Evolutionary conservation across 2,113 vertebrate genomes (phyloP).

Genomic region (Nerophis lumbriciformis): DNA sequence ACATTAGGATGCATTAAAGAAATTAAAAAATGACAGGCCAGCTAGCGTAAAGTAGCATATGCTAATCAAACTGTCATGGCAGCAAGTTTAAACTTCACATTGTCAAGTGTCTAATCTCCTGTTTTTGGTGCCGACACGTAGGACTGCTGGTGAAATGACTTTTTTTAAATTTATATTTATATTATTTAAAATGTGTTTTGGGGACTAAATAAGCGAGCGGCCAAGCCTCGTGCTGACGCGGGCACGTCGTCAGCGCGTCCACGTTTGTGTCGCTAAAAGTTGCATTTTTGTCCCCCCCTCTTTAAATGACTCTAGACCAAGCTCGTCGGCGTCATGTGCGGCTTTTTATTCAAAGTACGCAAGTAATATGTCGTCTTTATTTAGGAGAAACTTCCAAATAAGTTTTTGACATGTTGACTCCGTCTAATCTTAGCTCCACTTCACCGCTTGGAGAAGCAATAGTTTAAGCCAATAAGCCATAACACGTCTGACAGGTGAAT

Average conservation of each 20-base stretch:
- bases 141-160: accelerated
- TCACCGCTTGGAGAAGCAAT: too few relatives aligned
- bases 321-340: background rate
- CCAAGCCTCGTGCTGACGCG: slow-evolving; percentile 41
- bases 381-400: too few relatives aligned
- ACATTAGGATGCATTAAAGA: background rate
- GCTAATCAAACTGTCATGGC: background rate
- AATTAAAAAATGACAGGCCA: slow-evolving; percentile 7
- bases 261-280: background rate
- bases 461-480: too few relatives aligned
- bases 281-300: background rate
- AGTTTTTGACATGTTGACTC: too few relatives aligned
- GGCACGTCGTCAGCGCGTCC: background rate
- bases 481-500: too few relatives aligned
- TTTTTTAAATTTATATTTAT: accelerated
- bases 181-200: background rate
- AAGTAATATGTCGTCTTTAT: too few relatives aligned
- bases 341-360: too few relatives aligned
- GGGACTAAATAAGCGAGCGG: background rate
- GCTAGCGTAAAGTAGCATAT: background rate
- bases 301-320: background rate
- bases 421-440: too few relatives aligned
- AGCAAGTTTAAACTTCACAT: background rate
- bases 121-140: too few relatives aligned
- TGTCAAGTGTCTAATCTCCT: too few relatives aligned